Base-by-base conservation (phyloP, 2,113 vertebrate genomes). In the Hippoglossus stenolepis region DNA sequence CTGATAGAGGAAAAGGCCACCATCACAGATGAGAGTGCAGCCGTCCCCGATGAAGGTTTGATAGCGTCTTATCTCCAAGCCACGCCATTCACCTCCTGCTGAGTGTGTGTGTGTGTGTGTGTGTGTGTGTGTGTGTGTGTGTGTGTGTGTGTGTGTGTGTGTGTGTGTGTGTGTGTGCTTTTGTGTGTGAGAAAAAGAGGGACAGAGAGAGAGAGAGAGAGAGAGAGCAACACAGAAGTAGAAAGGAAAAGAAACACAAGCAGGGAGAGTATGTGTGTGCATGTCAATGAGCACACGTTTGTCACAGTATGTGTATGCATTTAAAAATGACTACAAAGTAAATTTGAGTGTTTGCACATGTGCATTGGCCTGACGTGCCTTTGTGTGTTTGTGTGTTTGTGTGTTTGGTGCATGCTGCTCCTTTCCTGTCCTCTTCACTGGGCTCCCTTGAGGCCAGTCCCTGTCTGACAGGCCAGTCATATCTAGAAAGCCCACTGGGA, bases 31-130 rank as follows among this genome's bases (percentile, higher is more conserved):
- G 85, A 90, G 84, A 90, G 85, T 73, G 77, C 70, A 68, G 71
- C 74, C 57, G 31, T 84, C 75, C 68, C 81, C 3, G 80, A 87
- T 90, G 71, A 75, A 76, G 73, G 61, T 78, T 85, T 87, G 91
- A 91, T 90, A 90, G 53, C 60, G 28, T 64, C 84, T 75, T 91
- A 91, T 91, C 89, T 80, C 70, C 69, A 40, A 59, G 75, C 68
- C 73, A 74, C 45, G 79, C 70, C 86, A 86, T 82, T 92, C 89
- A 88, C 66, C 70, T 85, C 67, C 65, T 47, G 63, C 58, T 65
- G 65, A 64, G 40, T 80, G 80, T 61, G 54, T 75, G 66, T 77
- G 70, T 63, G 49, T 71, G 61, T 77, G 62, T 53, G 57, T 28
- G 21, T 63, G 47, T 56, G 56, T 35, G n/a, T 65, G 28, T 56